Percentiles rank a stretch among this genome's conserved stretches.
These are phyloP conservation scores for Nematopogon swammerdamellus DNA, from an alignment of 2,888 invertebrate genomes.

Conservation along the genomic window DNA sequence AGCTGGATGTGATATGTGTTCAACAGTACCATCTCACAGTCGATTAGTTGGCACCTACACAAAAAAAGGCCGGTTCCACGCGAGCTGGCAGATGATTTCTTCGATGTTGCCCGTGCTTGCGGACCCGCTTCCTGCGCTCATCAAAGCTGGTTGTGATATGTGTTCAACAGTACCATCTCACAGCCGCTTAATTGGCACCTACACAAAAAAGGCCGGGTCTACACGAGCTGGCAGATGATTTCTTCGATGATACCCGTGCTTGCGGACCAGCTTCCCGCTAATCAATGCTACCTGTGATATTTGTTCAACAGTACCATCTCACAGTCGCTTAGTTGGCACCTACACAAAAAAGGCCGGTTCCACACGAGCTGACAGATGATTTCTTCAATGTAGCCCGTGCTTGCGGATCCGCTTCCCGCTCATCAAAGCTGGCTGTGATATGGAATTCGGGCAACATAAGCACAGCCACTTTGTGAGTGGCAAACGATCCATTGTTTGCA, in stretches of 20 bases:
- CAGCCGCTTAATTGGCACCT: conserved; percentile 32
- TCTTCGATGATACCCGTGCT: no score
- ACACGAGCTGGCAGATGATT: not conserved
- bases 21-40: not conserved
- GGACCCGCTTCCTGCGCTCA: no score
- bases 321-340: conserved; percentile 43
- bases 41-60: not conserved
- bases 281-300: conserved; percentile 63
- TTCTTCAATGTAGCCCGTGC: conserved; percentile 7
- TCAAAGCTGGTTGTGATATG: conserved; percentile 67
- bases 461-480: conserved; percentile 91
- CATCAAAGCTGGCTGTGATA: conserved; percentile 99
- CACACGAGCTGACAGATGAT: not conserved
- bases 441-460: conserved; percentile 66
- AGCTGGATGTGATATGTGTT: not conserved
- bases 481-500: conserved; percentile 23
- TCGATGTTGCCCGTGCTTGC: no score
- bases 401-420: conserved; percentile 60
- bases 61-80: no score
- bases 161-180: conserved; percentile 61
- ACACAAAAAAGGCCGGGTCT: not conserved
- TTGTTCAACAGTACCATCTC: conserved; percentile 62
- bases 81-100: no score
- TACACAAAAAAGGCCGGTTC: not conserved
- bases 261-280: no score